phyloP scores from a whole-genome alignment of 1,140 invertebrate genomes.

The Apolygus lucorum region DNA sequence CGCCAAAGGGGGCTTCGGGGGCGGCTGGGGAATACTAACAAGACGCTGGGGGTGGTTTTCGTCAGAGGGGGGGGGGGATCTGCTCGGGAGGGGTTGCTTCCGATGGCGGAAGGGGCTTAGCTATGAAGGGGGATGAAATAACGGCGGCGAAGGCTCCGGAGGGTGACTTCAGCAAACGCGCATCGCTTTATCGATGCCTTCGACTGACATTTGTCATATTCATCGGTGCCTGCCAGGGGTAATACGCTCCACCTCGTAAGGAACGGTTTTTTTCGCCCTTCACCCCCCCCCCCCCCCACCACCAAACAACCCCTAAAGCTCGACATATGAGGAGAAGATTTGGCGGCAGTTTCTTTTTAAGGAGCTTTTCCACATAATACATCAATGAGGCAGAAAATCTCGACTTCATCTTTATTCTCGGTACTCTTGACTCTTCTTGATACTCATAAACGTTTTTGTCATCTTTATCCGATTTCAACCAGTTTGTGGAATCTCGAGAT shows the following conservation, averaged over 20 bases:
- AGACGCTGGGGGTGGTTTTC: neutral
- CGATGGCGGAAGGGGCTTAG: neutral
- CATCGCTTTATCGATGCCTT: neutral
- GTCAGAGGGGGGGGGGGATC: neutral
- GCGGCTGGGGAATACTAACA: conserved; percentile 6
- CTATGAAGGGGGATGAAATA: no score
- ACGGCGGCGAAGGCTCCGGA: neutral
- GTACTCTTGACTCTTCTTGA: no score
- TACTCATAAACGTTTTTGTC: no score
- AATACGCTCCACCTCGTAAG: conserved; percentile 4
- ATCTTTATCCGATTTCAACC: no score
- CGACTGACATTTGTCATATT: conserved; percentile 5
- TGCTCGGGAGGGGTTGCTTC: neutral
- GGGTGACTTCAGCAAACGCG: neutral
- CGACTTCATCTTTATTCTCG: no score
- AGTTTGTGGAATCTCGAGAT: no score
- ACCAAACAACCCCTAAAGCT: no score
- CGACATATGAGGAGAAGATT: no score
- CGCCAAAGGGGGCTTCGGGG: neutral
- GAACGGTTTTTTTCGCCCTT: neutral
- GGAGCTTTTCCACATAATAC: neutral
- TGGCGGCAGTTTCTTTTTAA: neutral
- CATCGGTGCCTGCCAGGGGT: conserved; percentile 9
- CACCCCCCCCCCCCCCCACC: neutral
- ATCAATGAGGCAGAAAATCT: no score